Base-by-base conservation (phyloP, 1,140 invertebrate species). In the Glomeris maerens region DNA sequence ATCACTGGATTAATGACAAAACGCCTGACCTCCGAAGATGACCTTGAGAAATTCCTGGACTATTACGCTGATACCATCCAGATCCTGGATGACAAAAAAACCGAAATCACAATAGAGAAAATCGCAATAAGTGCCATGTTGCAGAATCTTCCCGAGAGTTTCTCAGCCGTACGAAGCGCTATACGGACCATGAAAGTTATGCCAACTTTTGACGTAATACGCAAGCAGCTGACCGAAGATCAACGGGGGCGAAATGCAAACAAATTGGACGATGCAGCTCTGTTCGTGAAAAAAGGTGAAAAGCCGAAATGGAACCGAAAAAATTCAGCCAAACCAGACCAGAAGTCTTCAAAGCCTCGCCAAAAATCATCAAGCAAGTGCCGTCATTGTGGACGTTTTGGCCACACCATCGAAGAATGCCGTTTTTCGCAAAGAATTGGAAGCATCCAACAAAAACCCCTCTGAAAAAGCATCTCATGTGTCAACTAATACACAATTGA, bases 1-100 rank as follows among this genome's bases (percentile, higher is more conserved):
- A n/a, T n/a, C n/a, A n/a, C n/a, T n/a, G n/a, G n/a, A n/a, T n/a
- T 36, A 36, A 36, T 36, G 31, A 36, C 10, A 36, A 36, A 36
- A 36, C 31, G 31, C 10, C 31, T 36, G 31, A 36, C 31, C 10
- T 36, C 31, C 31, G 31, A 36, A 36, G 31, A 36, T 36, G 31
- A 36, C 31, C 31, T 36, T n/a, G 31, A 36, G 10, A 36, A 36
- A n/a, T n/a, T 10, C n/a, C 31, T 36, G 31, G 31, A 36, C 10
- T 36, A 10, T 36, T 36, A 36, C 31, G n/a, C 31, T 36, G 31
- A 36, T 36, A 36, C 31, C n/a, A n/a, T 36, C 31, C 31, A n/a
- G 10, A n/a, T 36, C 31, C n/a, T 36, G 10, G 31, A 36, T n/a
- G 31, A 36, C 10, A 36, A 10, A n/a, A n/a, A 10, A n/a, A n/a